Conservation (phyloP, 2,888 invertebrate genomes). For the Boloria selene region DNA sequence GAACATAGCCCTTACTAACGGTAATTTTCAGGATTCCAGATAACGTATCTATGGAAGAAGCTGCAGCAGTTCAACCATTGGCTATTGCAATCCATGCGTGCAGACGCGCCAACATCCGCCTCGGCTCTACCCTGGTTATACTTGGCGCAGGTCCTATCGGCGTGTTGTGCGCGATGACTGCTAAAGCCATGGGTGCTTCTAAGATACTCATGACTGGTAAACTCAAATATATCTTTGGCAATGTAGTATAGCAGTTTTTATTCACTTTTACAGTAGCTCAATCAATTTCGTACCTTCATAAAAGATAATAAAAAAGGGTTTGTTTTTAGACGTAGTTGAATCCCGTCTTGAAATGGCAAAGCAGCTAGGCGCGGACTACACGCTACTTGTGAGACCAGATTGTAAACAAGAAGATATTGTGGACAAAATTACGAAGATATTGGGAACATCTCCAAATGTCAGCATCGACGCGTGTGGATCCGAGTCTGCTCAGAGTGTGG, state of each 20-base stretch:
- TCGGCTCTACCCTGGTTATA: constrained; percentile 87
- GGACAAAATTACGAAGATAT: constrained; percentile 76
- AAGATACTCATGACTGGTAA: constrained; percentile 89
- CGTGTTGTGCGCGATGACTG: constrained; percentile 88
- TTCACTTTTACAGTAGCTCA: not conserved
- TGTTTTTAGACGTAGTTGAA: constrained; percentile 83
- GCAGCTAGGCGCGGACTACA: constrained; percentile 87
- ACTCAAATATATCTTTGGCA: not conserved
- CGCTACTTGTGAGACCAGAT: constrained; percentile 80
- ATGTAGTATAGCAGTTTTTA: not conserved
- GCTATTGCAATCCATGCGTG: constrained; percentile 97
- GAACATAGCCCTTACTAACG: too few relatives aligned
- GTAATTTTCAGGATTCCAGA: constrained; percentile 81
- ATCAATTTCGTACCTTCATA: too few relatives aligned
- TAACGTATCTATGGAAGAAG: constrained; percentile 94
- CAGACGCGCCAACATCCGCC: constrained; percentile 87
- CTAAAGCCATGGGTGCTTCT: constrained; percentile 92
- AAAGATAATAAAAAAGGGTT: too few relatives aligned
- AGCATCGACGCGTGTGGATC: constrained; percentile 94
- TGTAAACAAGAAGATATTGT: constrained; percentile 82
- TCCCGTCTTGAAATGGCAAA: constrained; percentile 87
- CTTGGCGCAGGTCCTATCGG: constrained; percentile 95
- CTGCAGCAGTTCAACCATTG: constrained; percentile 95
- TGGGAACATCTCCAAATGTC: constrained; percentile 86
- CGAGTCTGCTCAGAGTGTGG: constrained; percentile 87